These are phyloP conservation scores for Puffinus mauretanicus DNA, from an alignment of 2,113 vertebrate genomes.

Conservation along the genomic window DNA sequence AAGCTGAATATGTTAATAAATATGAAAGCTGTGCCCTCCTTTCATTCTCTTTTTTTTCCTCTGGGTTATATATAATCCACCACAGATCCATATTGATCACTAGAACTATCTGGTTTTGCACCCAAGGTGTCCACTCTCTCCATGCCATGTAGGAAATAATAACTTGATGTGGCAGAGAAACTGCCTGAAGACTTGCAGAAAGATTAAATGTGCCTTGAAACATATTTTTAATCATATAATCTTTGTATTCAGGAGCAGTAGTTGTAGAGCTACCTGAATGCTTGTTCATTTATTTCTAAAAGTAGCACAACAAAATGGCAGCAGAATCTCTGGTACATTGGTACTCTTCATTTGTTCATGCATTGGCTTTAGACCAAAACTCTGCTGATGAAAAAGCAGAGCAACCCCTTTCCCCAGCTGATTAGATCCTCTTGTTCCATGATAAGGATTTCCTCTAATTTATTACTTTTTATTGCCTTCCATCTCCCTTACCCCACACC, in stretches of 20 bases:
- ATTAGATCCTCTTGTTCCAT: neutral
- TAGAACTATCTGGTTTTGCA: neutral
- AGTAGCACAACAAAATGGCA: neutral
- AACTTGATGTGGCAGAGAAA: neutral
- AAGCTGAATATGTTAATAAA: neutral
- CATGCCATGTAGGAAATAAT: neutral
- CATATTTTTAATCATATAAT: neutral
- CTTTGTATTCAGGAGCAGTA: neutral
- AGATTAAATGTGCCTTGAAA: neutral
- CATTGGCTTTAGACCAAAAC: neutral
- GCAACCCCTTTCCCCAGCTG: neutral
- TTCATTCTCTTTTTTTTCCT: neutral
- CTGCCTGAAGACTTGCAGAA: neutral
- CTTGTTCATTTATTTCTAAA: neutral
- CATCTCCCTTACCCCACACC: neutral
- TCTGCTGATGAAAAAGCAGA: neutral
- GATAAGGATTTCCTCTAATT: neutral
- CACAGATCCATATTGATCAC: neutral
- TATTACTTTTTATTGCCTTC: neutral
- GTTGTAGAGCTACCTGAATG: neutral
- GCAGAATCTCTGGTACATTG: neutral
- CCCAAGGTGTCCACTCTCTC: neutral
- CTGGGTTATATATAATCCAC: neutral
- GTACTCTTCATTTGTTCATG: neutral
- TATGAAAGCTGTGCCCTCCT: neutral